Evolutionary conservation across 2,888 invertebrate genomes (phyloP).

Genomic region (Pyrgus malvae): DNA sequence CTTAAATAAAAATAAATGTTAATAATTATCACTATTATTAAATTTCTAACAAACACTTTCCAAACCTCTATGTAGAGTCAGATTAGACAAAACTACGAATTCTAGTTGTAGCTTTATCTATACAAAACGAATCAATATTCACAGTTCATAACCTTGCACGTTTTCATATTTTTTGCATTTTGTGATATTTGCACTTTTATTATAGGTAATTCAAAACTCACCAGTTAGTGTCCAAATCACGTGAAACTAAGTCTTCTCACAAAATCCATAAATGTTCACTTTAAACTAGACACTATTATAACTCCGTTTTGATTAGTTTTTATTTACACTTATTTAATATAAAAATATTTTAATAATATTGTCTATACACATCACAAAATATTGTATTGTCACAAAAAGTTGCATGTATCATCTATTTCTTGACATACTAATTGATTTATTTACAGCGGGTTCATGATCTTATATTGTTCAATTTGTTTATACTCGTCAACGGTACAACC

Average conservation of each 20-base stretch:
- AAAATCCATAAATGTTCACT: conserved; percentile 27
- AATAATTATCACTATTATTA: too few relatives aligned
- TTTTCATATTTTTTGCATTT: too few relatives aligned
- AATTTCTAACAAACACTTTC: too few relatives aligned
- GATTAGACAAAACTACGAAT: too few relatives aligned
- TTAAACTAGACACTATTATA: conserved; percentile 29
- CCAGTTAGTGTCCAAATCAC: conserved; percentile 37
- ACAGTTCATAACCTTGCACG: too few relatives aligned
- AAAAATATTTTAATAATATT: conserved; percentile 3
- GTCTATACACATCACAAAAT: conserved; percentile 29
- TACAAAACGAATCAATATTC: too few relatives aligned
- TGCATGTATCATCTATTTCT: conserved; percentile 58
- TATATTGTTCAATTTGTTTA: conserved; percentile 50
- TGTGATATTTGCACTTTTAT: too few relatives aligned
- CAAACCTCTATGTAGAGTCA: too few relatives aligned
- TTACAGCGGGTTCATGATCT: conserved; percentile 42
- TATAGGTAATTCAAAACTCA: conserved; percentile 34
- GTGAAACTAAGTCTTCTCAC: conserved; percentile 18
- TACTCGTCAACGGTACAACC: conserved; percentile 43
- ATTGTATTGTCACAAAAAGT: conserved; percentile 3
- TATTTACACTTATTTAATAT: conserved; percentile 12
- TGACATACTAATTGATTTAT: conserved; percentile 55
- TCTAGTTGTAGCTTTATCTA: too few relatives aligned
- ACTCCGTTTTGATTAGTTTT: conserved; percentile 4
- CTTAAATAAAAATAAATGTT: too few relatives aligned